phyloP scores from a whole-genome alignment of 2,113 vertebrate genomes.

The Raphicerus campestris region DNA sequence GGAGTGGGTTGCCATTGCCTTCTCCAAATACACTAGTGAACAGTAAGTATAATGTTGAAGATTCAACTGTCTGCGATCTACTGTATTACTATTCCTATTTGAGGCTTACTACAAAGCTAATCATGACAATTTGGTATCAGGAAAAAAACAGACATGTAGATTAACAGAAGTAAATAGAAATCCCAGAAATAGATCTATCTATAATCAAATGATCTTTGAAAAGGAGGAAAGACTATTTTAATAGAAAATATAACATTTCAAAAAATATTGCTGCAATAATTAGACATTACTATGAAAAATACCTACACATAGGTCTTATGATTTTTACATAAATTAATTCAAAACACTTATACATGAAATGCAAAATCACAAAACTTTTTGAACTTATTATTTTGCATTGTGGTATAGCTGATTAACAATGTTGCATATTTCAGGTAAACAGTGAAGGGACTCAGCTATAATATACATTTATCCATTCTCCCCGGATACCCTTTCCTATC shows the following conservation, averaged over 20 bases:
- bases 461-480: neutral
- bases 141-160: neutral
- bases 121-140: neutral
- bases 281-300: neutral
- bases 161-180: neutral
- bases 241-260: neutral
- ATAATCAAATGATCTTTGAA: neutral
- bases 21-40: neutral
- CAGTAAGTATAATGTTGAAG: no score
- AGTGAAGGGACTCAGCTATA: neutral
- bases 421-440: neutral
- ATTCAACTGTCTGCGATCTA: no score
- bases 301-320: neutral
- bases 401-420: neutral
- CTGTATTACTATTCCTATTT: no score
- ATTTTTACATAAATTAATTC: neutral
- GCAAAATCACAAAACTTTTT: neutral
- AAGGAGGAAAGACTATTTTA: neutral
- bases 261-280: neutral
- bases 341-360: neutral
- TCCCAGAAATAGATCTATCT: neutral
- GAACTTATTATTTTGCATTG: neutral
- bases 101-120: neutral
- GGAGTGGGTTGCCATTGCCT: no score
- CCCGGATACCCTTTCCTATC: neutral